Conservation (phyloP, 2,113 vertebrate species). For the Cygnus buccinator region DNA sequence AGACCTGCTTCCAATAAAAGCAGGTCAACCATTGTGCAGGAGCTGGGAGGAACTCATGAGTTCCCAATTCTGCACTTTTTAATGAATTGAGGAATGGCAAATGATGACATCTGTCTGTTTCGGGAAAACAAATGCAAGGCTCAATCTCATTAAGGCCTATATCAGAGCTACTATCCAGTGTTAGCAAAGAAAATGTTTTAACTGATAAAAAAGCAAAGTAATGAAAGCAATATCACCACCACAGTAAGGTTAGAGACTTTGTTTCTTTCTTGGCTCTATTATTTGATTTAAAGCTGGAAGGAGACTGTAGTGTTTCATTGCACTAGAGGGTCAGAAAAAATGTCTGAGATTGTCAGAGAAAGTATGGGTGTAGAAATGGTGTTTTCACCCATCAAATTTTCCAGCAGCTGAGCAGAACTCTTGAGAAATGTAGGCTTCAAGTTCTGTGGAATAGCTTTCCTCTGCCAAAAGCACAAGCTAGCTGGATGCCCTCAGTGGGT, state of each 20-base stretch:
- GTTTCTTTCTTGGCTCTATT: neutral
- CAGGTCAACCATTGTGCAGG: neutral
- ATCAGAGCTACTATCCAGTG: neutral
- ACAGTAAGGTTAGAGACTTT: neutral
- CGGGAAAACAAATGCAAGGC: neutral
- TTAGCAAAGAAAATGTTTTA: neutral
- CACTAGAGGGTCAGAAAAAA: neutral
- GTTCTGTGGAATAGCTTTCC: neutral
- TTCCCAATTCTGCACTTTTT: neutral
- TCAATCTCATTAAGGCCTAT: neutral
- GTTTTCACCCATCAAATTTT: slow-evolving; percentile 13
- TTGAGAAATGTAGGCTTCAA: neutral
- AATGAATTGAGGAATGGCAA: neutral
- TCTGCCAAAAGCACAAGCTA: neutral
- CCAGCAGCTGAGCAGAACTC: neutral
- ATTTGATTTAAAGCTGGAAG: neutral
- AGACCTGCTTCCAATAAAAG: neutral
- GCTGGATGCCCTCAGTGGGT: neutral
- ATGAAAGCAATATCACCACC: neutral
- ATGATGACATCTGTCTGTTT: neutral
- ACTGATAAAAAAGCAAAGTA: neutral
- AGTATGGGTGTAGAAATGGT: neutral
- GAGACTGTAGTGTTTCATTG: neutral
- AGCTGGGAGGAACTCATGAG: neutral
- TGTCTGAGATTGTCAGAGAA: neutral